Evolutionary conservation across 1,140 invertebrate genomes (phyloP).

Genomic region (Geopemphigus sp.): DNA sequence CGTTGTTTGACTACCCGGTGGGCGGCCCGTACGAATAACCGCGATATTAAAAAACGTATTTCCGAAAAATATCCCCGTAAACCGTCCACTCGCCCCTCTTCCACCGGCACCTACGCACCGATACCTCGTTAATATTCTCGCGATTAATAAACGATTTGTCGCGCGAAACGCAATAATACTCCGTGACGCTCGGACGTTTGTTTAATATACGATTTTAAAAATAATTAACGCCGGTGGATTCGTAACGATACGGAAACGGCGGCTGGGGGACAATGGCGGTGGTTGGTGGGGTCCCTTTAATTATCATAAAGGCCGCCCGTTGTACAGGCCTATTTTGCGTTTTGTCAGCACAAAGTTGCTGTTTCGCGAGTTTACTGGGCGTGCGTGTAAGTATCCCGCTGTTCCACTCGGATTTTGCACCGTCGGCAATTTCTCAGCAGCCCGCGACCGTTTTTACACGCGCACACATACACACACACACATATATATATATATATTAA

Average conservation of each 20-base stretch:
- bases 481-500: constrained; percentile 19
- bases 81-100: too few relatives aligned
- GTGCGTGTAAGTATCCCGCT: too few relatives aligned
- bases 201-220: neutral
- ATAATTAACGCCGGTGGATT: neutral
- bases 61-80: too few relatives aligned
- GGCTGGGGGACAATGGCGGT: neutral
- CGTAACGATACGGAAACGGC: neutral
- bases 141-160: too few relatives aligned
- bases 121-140: too few relatives aligned
- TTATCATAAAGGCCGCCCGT: neutral
- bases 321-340: constrained; percentile 9
- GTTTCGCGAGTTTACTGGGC: neutral
- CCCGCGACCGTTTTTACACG: neutral
- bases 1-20: too few relatives aligned
- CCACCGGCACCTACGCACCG: too few relatives aligned
- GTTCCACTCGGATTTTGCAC: neutral
- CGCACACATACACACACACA: too few relatives aligned
- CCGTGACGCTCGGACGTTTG: too few relatives aligned
- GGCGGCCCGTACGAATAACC: too few relatives aligned
- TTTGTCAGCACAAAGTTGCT: neutral
- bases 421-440: neutral
- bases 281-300: neutral
- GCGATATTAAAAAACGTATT: too few relatives aligned
- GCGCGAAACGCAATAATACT: too few relatives aligned